Evolutionary conservation across 2,797 vertebrate genomes (phyloP).

Genomic region (Lacerta viridis): DNA sequence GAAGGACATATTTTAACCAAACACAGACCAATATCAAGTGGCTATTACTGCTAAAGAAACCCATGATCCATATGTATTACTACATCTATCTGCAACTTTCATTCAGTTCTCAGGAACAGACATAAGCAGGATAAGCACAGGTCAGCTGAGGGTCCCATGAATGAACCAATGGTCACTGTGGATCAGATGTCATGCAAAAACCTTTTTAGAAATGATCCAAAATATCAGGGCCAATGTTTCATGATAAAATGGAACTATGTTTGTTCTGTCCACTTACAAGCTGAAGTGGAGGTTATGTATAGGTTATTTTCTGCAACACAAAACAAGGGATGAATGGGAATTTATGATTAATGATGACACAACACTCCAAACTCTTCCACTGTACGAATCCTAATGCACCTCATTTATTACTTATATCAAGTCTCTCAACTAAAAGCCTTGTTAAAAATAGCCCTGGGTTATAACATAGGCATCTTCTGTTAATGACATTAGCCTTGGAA

Average conservation of each 20-base stretch:
- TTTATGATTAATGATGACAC: neutral
- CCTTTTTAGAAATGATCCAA: neutral
- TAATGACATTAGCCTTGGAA: slow-evolving; percentile 65
- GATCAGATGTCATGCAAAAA: neutral
- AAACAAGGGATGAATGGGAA: neutral
- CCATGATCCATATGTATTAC: neutral
- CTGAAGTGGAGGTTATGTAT: neutral
- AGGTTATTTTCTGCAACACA: neutral
- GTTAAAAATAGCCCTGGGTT: slow-evolving; percentile 47
- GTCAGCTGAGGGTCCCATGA: too few species aligned
- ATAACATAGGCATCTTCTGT: slow-evolving; percentile 47
- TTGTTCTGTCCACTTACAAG: neutral
- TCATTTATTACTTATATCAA: slow-evolving; percentile 36
- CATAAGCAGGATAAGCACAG: neutral
- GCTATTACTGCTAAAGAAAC: neutral
- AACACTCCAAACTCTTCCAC: slow-evolving; percentile 1
- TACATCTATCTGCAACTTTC: neutral
- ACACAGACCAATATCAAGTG: neutral
- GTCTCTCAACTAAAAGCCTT: slow-evolving; percentile 30
- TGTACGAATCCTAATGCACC: neutral
- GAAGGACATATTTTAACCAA: neutral
- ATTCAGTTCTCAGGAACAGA: neutral
- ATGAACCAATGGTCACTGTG: neutral
- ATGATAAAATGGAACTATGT: neutral
- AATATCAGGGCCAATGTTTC: neutral